Evolutionary conservation across 2,113 vertebrate species (phyloP), one percentile per base, ranked within the genome.

Genomic region (Scolopax mira): DNA sequence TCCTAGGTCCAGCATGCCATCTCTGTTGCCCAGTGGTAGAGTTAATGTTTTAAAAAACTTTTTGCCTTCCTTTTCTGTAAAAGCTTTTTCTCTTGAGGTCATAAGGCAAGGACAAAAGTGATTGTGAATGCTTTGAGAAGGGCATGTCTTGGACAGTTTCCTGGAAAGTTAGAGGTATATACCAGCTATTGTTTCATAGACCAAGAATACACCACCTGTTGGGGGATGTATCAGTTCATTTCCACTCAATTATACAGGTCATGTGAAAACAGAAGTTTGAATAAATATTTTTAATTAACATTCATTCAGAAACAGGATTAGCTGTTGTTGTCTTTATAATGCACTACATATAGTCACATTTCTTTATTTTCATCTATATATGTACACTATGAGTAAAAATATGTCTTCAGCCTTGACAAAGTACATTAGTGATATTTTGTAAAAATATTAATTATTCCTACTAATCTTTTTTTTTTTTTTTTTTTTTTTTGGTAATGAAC

Each of bases 171-270:
- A 42, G 6, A 93, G 39, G 4, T 30, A 13, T 18, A 3, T 31
- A 48, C 69, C 13, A 42, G 7, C 30, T 94, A 5, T 13, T 61
- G 11, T 54, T 54, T 52, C 51, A 52, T 18, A 54, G 28, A 30
- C 28, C 28, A 93, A 42, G 4, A 30, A 13, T 18, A 3, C 28
- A 48, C 65, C 16, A 42, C 5, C 30, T 94, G 6, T 15, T 65
- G 11, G 27, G 11, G 21, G 15, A 23, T 37, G 2, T n/a, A 46
- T 78, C 21, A 11, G 8, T 37, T 88, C 25, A 54, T 42, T 52
- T 85, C 9, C 18, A 27, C 33, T 48, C 35, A n/a, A 0, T 22
- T 65, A 41, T 37, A 66, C 9, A 37, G 33, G 27, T 15, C 0
- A 3, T 5, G 25, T 46, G 46, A 69, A 93, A 86, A 31, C 24